Evolutionary conservation across 2,888 invertebrate species (phyloP), one percentile per base, ranked within the genome.

Genomic region (Agrotis exclamationis): DNA sequence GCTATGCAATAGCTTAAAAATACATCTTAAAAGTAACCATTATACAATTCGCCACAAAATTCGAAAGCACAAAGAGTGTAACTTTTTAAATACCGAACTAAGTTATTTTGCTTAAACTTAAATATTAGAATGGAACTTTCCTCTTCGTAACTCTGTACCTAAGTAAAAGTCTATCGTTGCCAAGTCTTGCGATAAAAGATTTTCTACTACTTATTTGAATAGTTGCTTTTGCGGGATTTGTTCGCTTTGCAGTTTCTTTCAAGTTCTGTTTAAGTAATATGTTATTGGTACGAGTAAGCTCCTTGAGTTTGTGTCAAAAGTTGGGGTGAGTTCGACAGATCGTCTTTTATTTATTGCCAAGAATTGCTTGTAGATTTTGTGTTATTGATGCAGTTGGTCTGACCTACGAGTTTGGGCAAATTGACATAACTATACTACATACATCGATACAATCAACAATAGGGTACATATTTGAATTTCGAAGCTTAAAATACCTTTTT

Each of bases 101-200:
- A 85, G 63, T 75, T 80, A 80, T 78, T 76, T 79, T 74, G 66
- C 76, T 70, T 58, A 62, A 85, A 85, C 63, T 80, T 82, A 77
- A 74, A 82, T 84, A 80, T 85, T 75, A 79, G 71, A 82, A 82
- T 71, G 65, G 70, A 85, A 85, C 68, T 84, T 81, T 63, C 72
- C 71, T 83, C 79, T 79, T 68, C 70, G 76, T 47, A 63, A 71
- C 79, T 79, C 63, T 70, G 76, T 47, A n/a, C n/a, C n/a, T n/a
- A 63, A 71, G 62, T 58, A 65, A 66, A 81, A 76, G 60, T 79
- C 62, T 60, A 51, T 47, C 65, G 76, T 71, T 85, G 83, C 85
- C 84, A 81, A 84, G 65, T 66, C 60, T 50, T 33, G 64, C 51
- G 71, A 68, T 81, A 79, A 76, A 80, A 84, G 68, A 76, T 76